Evolutionary conservation across 2,888 invertebrate species (phyloP).

Genomic region (Erebia epiphron): DNA sequence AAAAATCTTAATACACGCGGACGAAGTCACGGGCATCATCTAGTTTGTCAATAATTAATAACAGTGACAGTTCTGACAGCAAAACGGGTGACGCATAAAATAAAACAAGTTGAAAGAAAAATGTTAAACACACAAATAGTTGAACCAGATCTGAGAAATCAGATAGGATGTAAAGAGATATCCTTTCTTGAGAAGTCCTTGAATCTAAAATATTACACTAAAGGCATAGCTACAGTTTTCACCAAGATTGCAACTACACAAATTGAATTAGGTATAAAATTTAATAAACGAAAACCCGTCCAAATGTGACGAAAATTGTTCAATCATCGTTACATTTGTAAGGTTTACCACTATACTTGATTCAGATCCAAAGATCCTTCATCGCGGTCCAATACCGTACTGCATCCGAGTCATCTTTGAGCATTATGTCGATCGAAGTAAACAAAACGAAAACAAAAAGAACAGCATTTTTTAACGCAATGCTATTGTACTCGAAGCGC

Average conservation of each 20-base stretch:
- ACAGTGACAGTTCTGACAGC: not conserved
- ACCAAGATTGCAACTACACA: not conserved
- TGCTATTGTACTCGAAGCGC: constrained; percentile 19
- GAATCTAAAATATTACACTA: not conserved
- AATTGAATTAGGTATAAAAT: not conserved
- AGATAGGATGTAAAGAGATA: not conserved
- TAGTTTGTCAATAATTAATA: too few relatives aligned
- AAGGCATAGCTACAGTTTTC: not conserved
- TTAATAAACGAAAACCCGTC: constrained; percentile 1
- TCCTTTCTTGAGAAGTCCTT: not conserved
- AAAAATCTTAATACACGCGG: too few relatives aligned
- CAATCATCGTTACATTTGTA: constrained; percentile 28
- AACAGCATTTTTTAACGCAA: constrained; percentile 1
- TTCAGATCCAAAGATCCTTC: constrained; percentile 28
- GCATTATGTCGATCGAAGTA: constrained; percentile 34
- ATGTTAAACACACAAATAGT: not conserved
- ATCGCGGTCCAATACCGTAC: constrained; percentile 36
- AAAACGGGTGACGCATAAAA: too few relatives aligned
- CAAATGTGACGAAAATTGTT: constrained; percentile 8
- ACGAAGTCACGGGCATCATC: too few relatives aligned
- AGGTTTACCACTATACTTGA: constrained; percentile 49
- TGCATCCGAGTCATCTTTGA: constrained; percentile 28
- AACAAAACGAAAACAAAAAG: constrained; percentile 12
- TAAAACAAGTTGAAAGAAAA: not conserved
- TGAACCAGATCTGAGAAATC: too few relatives aligned